These are phyloP conservation scores for Triplophysa siluroides DNA, from an alignment of 2,113 vertebrate genomes.

Conservation along the genomic window DNA sequence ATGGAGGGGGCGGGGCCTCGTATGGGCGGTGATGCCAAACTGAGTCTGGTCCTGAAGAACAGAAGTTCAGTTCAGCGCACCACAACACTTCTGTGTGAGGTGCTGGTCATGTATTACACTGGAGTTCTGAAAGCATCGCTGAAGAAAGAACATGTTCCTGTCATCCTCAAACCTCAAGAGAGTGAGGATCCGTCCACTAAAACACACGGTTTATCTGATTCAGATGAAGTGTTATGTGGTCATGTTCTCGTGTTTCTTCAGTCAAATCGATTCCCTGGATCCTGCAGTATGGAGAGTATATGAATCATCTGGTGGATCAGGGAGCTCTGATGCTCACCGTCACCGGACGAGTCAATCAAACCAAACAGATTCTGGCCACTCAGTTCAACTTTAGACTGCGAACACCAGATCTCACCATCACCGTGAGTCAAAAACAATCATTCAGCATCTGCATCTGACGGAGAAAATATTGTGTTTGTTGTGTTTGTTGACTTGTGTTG, in stretches of 20 bases:
- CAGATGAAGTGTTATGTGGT: neutral
- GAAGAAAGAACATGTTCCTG: constrained; percentile 66
- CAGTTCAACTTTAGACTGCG: constrained; percentile 85
- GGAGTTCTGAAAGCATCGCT: constrained; percentile 79
- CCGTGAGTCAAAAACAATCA: constrained; percentile 50
- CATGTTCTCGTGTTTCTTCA: constrained; percentile 51
- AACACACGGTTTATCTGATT: neutral
- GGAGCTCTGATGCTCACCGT: constrained; percentile 83
- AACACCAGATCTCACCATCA: constrained; percentile 77
- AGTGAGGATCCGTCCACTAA: constrained; percentile 61
- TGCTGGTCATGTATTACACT: constrained; percentile 84
- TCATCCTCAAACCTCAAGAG: constrained; percentile 68
- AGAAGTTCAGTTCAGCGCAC: constrained; percentile 68
- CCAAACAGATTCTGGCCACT: constrained; percentile 81
- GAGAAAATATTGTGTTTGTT: constrained; percentile 46
- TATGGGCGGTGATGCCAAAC: constrained; percentile 75
- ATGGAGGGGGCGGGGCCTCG: constrained; percentile 75
- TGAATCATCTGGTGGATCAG: constrained; percentile 81
- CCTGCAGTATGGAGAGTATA: constrained; percentile 76
- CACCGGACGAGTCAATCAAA: constrained; percentile 79
- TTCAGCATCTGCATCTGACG: neutral
- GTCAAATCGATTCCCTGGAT: constrained; percentile 73
- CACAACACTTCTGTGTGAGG: constrained; percentile 71
- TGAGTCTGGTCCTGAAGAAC: constrained; percentile 74
- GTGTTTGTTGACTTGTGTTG: constrained; percentile 55